phyloP scores from a whole-genome alignment of 2,113 vertebrate species.

The Petaurus breviceps region DNA sequence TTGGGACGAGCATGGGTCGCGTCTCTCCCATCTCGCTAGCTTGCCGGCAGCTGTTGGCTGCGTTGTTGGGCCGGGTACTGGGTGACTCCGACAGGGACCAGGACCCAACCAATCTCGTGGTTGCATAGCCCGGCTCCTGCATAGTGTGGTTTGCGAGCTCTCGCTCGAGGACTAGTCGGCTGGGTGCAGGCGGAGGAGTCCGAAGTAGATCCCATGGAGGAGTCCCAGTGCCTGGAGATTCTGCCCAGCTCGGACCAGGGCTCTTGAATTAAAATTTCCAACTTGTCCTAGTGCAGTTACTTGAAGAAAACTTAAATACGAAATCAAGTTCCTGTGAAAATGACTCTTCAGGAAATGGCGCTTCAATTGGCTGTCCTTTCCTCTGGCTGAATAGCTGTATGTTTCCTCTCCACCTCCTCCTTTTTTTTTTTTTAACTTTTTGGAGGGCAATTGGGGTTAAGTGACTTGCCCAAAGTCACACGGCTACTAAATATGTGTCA shows the following conservation, averaged over 20 bases:
- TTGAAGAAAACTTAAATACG: background rate
- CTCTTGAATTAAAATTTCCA: background rate
- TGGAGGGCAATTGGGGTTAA: too few species aligned
- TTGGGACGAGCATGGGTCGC: too few species aligned
- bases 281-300: background rate
- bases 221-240: too few species aligned
- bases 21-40: too few species aligned
- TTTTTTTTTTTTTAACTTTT: too few species aligned
- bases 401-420: conserved; percentile 69
- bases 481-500: too few species aligned
- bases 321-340: conserved; percentile 45
- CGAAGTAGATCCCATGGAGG: accelerated
- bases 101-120: background rate
- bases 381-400: conserved; percentile 83
- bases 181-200: too few species aligned
- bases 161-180: accelerated
- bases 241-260: background rate
- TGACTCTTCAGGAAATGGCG: conserved; percentile 88
- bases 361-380: conserved; percentile 79
- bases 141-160: too few species aligned
- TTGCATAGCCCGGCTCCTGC: accelerated
- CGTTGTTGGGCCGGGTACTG: background rate
- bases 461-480: too few species aligned
- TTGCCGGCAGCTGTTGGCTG: too few species aligned
- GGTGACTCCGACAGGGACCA: background rate